phyloP scores from a whole-genome alignment of 2,113 vertebrate genomes.

The Glareola pratincola region DNA sequence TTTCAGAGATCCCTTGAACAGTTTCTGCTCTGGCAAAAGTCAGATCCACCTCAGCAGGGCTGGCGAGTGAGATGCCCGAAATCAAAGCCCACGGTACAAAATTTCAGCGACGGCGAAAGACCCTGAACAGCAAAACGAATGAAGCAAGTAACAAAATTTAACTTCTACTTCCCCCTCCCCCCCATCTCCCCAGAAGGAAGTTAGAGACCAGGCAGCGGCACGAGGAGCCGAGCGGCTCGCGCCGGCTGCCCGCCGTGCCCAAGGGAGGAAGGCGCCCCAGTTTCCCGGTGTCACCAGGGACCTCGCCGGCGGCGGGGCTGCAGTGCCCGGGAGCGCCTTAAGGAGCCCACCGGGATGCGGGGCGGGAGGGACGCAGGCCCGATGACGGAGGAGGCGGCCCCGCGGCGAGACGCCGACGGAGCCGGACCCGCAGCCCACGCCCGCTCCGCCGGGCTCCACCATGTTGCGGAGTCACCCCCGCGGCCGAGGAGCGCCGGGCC shows the following conservation, averaged over 20 bases:
- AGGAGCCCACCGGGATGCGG: not conserved
- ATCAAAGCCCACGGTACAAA: fast-evolving
- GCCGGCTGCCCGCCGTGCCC: fast-evolving
- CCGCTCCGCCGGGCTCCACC: not conserved
- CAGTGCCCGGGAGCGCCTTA: fast-evolving
- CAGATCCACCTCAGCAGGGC: not conserved
- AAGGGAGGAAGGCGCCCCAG: not conserved
- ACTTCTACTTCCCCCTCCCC: fast-evolving
- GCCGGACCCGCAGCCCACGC: not conserved
- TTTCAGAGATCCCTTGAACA: not conserved
- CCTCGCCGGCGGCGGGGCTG: not conserved
- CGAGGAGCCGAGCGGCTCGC: fast-evolving
- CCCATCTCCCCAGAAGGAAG: fast-evolving
- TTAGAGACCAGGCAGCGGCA: fast-evolving
- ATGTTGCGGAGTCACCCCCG: not conserved
- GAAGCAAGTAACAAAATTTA: fast-evolving
- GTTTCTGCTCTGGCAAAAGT: not conserved
- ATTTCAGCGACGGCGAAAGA: not conserved
- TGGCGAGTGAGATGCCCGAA: fast-evolving
- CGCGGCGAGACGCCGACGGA: not conserved
- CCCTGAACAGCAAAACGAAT: not conserved
- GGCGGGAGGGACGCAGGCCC: too few relatives aligned
- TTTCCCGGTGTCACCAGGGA: not conserved
- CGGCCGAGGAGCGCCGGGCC: not conserved
- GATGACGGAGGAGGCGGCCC: too few relatives aligned